These are phyloP conservation scores for Acrocephalus scirpaceus DNA, from an alignment of 2,797 vertebrate species.

Conservation along the genomic window DNA sequence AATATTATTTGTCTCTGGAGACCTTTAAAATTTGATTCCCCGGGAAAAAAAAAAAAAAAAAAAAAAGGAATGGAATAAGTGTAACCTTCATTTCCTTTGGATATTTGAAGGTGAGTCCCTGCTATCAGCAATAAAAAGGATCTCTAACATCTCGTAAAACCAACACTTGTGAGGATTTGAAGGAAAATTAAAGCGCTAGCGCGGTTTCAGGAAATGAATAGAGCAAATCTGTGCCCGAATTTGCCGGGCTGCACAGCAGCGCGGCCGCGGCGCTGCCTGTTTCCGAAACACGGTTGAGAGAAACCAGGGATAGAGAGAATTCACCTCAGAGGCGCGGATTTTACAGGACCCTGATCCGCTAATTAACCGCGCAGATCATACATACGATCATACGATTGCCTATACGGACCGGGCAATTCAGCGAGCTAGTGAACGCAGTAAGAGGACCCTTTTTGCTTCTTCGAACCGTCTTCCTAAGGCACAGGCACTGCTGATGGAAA, in stretches of 20 bases:
- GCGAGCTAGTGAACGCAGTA: background rate
- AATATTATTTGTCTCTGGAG: conserved; percentile 47
- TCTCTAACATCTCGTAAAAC: conserved; percentile 45
- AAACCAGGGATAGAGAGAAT: background rate
- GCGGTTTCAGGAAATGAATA: background rate
- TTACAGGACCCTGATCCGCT: background rate
- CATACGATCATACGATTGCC: background rate
- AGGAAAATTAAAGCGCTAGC: background rate
- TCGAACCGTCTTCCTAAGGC: background rate
- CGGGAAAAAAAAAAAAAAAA: background rate
- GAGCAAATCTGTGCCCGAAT: background rate
- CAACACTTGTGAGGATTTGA: background rate
- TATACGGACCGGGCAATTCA: background rate
- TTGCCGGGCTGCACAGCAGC: background rate
- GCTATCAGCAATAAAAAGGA: conserved; percentile 43
- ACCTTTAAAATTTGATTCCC: conserved; percentile 41
- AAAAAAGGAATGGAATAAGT: background rate
- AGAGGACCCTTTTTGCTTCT: background rate
- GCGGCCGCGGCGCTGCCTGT: background rate
- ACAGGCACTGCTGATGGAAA: background rate
- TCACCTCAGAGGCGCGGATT: background rate
- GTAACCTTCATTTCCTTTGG: conserved; percentile 48
- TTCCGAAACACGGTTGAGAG: background rate
- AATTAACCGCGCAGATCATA: background rate
- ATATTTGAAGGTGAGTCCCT: conserved; percentile 32